Conservation (phyloP, 2,113 vertebrate species). For the Mormyrus lacerda region DNA sequence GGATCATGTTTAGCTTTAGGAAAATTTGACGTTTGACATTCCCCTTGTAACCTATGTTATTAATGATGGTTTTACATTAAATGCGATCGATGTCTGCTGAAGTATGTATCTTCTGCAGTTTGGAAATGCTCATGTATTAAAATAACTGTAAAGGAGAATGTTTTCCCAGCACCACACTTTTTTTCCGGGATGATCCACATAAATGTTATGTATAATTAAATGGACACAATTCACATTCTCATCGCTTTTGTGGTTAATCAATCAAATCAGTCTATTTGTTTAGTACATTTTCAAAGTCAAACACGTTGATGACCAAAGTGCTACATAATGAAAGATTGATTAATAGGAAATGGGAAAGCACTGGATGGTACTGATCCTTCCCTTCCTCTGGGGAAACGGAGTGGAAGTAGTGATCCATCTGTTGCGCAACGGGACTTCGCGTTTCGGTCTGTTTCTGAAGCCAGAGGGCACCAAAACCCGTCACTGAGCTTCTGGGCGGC, state of each 20-base stretch:
- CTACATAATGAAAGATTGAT: background rate
- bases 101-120: background rate
- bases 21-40: background rate
- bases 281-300: background rate
- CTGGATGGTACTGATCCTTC: background rate
- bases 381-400: background rate
- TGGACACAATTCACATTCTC: too few species aligned
- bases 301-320: background rate
- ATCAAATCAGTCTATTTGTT: background rate
- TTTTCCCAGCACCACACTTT: too few species aligned
- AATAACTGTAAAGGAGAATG: background rate
- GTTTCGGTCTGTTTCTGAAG: background rate
- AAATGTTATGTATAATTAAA: too few species aligned
- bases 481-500: constrained; percentile 49
- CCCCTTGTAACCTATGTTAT: background rate
- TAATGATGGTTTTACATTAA: background rate
- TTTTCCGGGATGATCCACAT: too few species aligned
- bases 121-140: background rate
- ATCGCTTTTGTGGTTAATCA: background rate
- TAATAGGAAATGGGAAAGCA: background rate
- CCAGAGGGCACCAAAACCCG: constrained; percentile 32
- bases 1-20: background rate
- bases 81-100: background rate
- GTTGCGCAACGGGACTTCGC: background rate
- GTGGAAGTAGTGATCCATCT: background rate